Percentiles rank a stretch among this genome's conserved stretches.
Evolutionary conservation across 2,797 vertebrate species (phyloP).

Genomic region (Sebastes paucispinis): DNA sequence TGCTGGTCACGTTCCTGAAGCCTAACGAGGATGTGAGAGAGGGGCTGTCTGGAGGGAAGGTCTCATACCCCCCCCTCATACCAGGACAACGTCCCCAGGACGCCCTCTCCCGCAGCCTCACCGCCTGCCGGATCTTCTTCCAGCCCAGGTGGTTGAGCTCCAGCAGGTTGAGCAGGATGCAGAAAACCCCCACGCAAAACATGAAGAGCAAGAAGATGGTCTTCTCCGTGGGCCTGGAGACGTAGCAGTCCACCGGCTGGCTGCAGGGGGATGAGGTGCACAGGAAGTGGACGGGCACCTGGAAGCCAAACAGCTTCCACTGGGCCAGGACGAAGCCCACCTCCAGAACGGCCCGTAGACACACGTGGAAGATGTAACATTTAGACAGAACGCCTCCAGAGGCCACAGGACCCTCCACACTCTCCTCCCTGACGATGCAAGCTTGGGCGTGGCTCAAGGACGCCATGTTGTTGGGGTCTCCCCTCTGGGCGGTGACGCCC

Average conservation of each 20-base stretch:
- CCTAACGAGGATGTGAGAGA: constrained; percentile 59
- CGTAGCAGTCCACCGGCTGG: constrained; percentile 94
- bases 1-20: constrained; percentile 74
- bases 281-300: constrained; percentile 87
- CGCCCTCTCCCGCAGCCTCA: constrained; percentile 40
- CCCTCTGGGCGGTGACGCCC: constrained; percentile 59
- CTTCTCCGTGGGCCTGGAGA: constrained; percentile 95
- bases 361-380: constrained; percentile 91
- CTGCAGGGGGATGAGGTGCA: constrained; percentile 88
- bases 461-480: constrained; percentile 1
- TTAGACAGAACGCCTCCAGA: constrained; percentile 85
- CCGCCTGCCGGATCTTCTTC: constrained; percentile 78
- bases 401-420: constrained; percentile 21
- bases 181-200: constrained; percentile 93
- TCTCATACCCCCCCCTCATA: constrained; percentile 58
- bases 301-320: constrained; percentile 93
- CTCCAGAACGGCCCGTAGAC: constrained; percentile 88
- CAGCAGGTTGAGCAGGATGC: constrained; percentile 91
- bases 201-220: constrained; percentile 96
- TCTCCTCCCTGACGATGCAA: constrained; percentile 26
- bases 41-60: constrained; percentile 67
- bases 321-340: constrained; percentile 92
- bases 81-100: constrained; percentile 47
- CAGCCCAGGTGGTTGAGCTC: constrained; percentile 95
- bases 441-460: constrained; percentile 23